These are phyloP conservation scores for Mirza zaza DNA, from an alignment of 2,113 vertebrate genomes.

Conservation along the genomic window DNA sequence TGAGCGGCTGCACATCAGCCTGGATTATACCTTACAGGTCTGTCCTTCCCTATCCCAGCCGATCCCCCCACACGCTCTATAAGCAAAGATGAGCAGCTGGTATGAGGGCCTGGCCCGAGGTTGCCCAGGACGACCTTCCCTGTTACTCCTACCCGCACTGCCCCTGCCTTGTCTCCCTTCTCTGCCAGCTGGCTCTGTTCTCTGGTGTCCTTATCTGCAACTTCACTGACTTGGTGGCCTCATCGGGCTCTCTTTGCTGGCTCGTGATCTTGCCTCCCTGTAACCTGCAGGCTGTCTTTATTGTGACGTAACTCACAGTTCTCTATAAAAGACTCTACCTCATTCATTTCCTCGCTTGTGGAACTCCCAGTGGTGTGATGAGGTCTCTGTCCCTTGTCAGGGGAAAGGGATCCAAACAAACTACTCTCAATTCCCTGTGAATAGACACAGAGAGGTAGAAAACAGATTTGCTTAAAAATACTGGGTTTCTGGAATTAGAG, in stretches of 20 bases:
- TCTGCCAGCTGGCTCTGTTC: neutral
- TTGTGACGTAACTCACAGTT: neutral
- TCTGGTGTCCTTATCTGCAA: neutral
- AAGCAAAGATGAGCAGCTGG: neutral
- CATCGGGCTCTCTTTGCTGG: neutral
- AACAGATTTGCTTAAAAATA: conserved; percentile 31
- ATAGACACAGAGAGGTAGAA: neutral
- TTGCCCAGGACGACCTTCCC: neutral
- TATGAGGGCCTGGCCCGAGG: neutral
- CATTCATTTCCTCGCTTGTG: conserved; percentile 7
- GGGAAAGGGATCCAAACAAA: conserved; percentile 2
- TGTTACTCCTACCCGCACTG: neutral
- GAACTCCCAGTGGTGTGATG: neutral
- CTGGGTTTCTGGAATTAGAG: neutral
- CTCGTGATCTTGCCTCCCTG: neutral
- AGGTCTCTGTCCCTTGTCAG: neutral
- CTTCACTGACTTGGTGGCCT: neutral
- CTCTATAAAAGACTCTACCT: neutral
- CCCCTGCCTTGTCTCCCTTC: neutral
- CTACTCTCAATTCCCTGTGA: neutral
- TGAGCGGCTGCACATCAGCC: neutral
- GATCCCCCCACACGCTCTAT: neutral
- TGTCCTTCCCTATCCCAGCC: neutral
- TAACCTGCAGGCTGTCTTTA: neutral
- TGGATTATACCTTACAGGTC: neutral